These are phyloP conservation scores for Anthophora plumipes DNA, from an alignment of 2,888 invertebrate genomes.

Conservation along the genomic window DNA sequence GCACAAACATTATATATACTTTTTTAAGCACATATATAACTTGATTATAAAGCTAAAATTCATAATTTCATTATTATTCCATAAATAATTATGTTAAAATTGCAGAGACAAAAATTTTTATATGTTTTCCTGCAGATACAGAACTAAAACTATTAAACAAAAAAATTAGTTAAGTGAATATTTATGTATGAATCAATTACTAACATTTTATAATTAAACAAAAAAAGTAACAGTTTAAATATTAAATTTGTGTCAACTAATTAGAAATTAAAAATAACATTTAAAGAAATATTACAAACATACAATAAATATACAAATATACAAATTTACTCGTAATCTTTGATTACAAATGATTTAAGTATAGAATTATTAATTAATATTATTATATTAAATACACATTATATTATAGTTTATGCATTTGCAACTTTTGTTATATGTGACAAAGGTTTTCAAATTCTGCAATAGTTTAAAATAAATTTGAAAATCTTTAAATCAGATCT, in stretches of 20 bases:
- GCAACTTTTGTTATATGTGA: no score
- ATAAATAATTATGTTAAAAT: not conserved
- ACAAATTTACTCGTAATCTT: not conserved
- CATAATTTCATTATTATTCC: not conserved
- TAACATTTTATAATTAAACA: not conserved
- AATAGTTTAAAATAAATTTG: not conserved
- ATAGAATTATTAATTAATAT: not conserved
- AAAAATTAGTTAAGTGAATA: no score
- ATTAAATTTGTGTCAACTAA: not conserved
- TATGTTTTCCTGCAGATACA: no score
- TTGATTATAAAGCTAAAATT: not conserved
- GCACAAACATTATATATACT: not conserved
- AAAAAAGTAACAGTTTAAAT: not conserved
- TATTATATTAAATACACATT: not conserved
- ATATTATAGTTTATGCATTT: no score
- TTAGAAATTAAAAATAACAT: not conserved
- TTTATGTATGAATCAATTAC: no score
- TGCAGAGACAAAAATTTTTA: not conserved
- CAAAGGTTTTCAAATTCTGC: not conserved
- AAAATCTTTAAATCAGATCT: slow-evolving; percentile 17
- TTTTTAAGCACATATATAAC: not conserved
- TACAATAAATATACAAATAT: no score
- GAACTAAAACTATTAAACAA: no score
- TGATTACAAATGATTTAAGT: not conserved
- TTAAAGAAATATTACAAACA: no score